Conservation (phyloP, 1,140 invertebrate species). For the Hypothenemus hampei region DNA sequence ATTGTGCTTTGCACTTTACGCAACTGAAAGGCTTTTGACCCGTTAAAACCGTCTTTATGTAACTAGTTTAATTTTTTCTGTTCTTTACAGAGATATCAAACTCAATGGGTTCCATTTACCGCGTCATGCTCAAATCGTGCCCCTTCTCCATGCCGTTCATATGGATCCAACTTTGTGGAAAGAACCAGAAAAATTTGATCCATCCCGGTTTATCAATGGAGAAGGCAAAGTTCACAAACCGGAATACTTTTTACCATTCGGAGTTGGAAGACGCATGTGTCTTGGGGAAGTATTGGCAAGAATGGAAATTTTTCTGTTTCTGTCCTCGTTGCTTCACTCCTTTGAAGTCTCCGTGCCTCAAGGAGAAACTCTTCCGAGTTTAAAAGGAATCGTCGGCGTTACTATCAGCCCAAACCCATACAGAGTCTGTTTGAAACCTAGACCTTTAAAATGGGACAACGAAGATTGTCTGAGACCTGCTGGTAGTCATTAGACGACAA, state of each 20-base stretch:
- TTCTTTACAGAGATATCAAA: constrained; percentile 67
- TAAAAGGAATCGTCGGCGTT: constrained; percentile 70
- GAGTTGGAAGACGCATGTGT: constrained; percentile 87
- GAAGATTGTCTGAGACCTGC: constrained; percentile 37
- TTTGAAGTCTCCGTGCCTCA: constrained; percentile 70
- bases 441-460: constrained; percentile 50
- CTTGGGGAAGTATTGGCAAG: constrained; percentile 82
- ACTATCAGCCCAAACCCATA: constrained; percentile 74
- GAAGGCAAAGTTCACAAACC: constrained; percentile 76
- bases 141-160: constrained; percentile 79
- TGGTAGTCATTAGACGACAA: constrained; percentile 38
- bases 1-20: constrained; percentile 22
- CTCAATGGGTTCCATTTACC: constrained; percentile 79
- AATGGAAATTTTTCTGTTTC: constrained; percentile 90
- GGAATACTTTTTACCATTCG: constrained; percentile 88
- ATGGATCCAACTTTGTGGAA: constrained; percentile 85
- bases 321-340: constrained; percentile 76
- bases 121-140: constrained; percentile 75
- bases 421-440: constrained; percentile 60
- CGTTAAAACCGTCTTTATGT: constrained; percentile 19
- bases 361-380: constrained; percentile 62
- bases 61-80: constrained; percentile 24
- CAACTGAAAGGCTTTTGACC: constrained; percentile 25
- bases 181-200: constrained; percentile 78
- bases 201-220: constrained; percentile 71